Evolutionary conservation across 2,888 invertebrate genomes (phyloP).

Genomic region (Drosophila subquinaria): DNA sequence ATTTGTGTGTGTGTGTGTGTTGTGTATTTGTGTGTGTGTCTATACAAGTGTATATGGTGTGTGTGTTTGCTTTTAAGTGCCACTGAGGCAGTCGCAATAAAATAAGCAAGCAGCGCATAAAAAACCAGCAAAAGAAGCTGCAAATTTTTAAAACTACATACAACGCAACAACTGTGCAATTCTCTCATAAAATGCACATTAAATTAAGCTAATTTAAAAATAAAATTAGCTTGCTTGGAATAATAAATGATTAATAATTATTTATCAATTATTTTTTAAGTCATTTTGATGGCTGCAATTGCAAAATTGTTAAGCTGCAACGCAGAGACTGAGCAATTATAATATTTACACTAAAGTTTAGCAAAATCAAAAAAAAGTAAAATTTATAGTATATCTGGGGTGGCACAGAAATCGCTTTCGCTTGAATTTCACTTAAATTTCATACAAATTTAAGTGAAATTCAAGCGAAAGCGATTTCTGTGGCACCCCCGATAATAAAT

Average conservation of each 20-base stretch:
- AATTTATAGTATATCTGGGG: too few species aligned
- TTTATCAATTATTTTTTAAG: too few species aligned
- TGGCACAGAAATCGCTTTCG: too few species aligned
- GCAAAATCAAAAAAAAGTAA: too few species aligned
- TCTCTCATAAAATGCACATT: constrained; percentile 15
- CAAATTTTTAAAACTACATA: not conserved
- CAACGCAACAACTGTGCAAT: constrained; percentile 17
- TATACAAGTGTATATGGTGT: not conserved
- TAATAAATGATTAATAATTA: not conserved
- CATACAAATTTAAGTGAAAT: too few species aligned
- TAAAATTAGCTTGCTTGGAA: not conserved
- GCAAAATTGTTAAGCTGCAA: too few species aligned
- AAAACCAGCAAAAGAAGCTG: constrained; percentile 36
- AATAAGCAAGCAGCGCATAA: constrained; percentile 52
- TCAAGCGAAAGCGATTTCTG: too few species aligned
- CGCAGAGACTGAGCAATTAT: too few species aligned
- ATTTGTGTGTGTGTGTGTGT: constrained; percentile 13
- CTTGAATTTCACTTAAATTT: too few species aligned
- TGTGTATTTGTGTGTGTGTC: constrained; percentile 13
- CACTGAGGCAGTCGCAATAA: constrained; percentile 59
- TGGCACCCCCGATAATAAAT: too few species aligned
- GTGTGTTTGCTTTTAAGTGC: constrained; percentile 44
- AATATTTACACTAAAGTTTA: too few species aligned
- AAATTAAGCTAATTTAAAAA: not conserved
- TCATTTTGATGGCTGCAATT: too few species aligned